Conservation (phyloP, 1,140 invertebrate species). For the Anadara kagoshimensis region DNA sequence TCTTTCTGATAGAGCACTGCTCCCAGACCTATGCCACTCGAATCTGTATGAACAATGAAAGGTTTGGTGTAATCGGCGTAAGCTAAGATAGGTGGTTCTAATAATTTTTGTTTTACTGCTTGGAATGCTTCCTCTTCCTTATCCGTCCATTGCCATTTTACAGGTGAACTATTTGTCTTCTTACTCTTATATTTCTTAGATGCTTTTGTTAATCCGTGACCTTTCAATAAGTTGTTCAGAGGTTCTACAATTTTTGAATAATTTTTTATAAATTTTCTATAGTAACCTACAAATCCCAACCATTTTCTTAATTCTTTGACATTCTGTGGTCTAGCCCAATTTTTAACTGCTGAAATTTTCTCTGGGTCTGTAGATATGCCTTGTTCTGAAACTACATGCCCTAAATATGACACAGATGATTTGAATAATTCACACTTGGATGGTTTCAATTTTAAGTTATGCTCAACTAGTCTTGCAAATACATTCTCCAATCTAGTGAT, state of each 20-base stretch:
- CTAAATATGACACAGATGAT: conserved; percentile 49
- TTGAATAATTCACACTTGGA: conserved; percentile 68
- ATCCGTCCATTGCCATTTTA: conserved; percentile 27
- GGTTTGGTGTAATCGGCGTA: conserved; percentile 64
- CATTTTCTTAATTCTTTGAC: conserved; percentile 44
- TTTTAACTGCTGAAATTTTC: conserved; percentile 55
- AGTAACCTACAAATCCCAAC: conserved; percentile 15
- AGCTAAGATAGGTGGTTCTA: conserved; percentile 49
- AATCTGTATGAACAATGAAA: conserved; percentile 72
- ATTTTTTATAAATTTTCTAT: conserved; percentile 34
- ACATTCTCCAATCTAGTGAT: conserved; percentile 27
- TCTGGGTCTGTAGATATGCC: conserved; percentile 54
- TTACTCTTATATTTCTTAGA: background rate
- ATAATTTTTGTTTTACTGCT: conserved; percentile 54
- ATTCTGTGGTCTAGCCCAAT: conserved; percentile 58
- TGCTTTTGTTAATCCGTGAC: background rate
- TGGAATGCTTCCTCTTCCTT: conserved; percentile 32
- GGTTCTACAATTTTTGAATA: conserved; percentile 48
- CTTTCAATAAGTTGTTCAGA: conserved; percentile 37
- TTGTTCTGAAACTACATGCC: conserved; percentile 48
- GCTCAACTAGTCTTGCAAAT: conserved; percentile 28
- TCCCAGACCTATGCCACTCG: conserved; percentile 68
- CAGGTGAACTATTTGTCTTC: background rate
- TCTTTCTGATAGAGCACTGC: conserved; percentile 71
- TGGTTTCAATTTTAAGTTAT: conserved; percentile 34